These are phyloP conservation scores for Xylota sylvarum DNA, from an alignment of 2,888 invertebrate species.

Conservation along the genomic window DNA sequence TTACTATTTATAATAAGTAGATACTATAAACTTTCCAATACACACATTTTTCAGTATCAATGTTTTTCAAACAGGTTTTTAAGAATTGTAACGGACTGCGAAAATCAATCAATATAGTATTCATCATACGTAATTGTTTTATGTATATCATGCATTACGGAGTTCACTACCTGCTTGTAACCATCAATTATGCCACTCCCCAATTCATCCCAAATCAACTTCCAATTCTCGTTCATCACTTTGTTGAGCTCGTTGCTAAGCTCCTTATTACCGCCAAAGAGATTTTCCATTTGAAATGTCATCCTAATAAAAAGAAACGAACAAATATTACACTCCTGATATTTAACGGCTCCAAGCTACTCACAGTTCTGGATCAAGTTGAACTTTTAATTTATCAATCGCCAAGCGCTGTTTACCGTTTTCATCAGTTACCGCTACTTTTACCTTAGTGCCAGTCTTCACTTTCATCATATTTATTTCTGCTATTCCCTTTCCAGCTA, in stretches of 20 bases:
- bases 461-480: conserved; percentile 78
- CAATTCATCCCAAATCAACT: conserved; percentile 80
- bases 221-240: conserved; percentile 81
- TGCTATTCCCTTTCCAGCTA: conserved; percentile 82
- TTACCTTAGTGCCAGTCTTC: conserved; percentile 74
- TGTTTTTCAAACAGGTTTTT: too few species aligned
- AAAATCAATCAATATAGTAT: conserved; percentile 71
- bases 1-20: too few species aligned
- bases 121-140: conserved; percentile 79
- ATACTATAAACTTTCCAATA: too few species aligned
- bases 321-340: background rate
- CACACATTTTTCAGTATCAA: too few species aligned
- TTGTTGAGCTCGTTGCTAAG: conserved; percentile 79
- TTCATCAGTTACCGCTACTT: conserved; percentile 47
- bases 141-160: conserved; percentile 73
- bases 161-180: conserved; percentile 65
- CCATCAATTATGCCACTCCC: conserved; percentile 79
- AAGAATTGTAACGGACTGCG: too few species aligned
- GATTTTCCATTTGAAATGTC: conserved; percentile 79
- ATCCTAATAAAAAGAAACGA: conserved; percentile 77
- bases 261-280: conserved; percentile 79
- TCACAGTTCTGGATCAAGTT: conserved; percentile 79
- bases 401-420: conserved; percentile 65
- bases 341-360: conserved; percentile 9
- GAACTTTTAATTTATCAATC: conserved; percentile 77